Base-by-base conservation (phyloP, 2,888 invertebrate species). In the Sesia apiformis region DNA sequence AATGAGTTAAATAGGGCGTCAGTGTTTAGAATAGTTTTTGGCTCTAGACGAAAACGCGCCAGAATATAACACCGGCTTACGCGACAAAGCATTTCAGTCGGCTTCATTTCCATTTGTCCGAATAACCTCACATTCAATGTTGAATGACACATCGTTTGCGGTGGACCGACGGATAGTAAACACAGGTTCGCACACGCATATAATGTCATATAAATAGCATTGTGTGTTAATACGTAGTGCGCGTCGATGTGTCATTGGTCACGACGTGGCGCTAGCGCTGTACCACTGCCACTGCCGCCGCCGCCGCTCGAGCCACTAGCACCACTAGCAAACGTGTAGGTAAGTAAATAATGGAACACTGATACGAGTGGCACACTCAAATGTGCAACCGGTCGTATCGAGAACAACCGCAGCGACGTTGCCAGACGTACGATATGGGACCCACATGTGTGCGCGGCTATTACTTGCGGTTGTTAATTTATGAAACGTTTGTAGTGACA, bases 91-190 rank as follows among this genome's bases (percentile, higher is more conserved):
- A 57, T 56, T 57, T 46, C 56, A 60, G 56, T 59, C 69, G 67
- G 67, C 70, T 76, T 69, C 68, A 68, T 72, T 81, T 72, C 69
- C 68, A 76, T 76, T 77, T 73, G 78, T 72, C 67, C 71, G 74
- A 79, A 81, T 81, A 81, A 79, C 77, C 78, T 75, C 72, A 78
- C 76, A 78, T 78, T 78, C 72, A 81, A 81, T 76, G 78, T 74
- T 72, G 76, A 78, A 81, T 87, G 86, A 87, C 86, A 86, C 87
- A 86, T 81, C 81, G 76, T 73, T 80, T 74, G 84, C 74, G 75
- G 78, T 74, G 78, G 76, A 72, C 77, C 78, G 75, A 63, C 74
- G 70, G 72, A 83, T 86, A 85, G 88, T 87, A 87, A 88, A 87
- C 85, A 81, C 68, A 74, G 75, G 76, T 72, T 70, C 78, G 73